A percentile compares a stretch with the other conserved stretches of the same genome.
These are phyloP conservation scores for Chloropsis cyanopogon DNA, from an alignment of 2,113 vertebrate genomes.

Conservation along the genomic window DNA sequence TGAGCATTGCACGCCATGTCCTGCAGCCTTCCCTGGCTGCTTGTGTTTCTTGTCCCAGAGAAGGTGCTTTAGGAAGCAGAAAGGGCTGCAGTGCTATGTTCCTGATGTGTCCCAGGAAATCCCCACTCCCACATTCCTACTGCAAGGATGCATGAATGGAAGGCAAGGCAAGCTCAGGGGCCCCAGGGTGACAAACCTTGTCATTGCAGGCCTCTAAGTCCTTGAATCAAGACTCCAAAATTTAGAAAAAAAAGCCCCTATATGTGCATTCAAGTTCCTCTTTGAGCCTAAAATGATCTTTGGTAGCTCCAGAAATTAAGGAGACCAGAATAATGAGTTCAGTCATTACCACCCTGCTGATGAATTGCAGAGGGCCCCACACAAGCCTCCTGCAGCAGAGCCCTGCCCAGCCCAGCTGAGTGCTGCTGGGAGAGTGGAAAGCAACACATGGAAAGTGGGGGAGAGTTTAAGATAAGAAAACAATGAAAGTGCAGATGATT, in stretches of 20 bases:
- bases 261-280: not conserved
- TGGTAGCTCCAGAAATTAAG: not conserved
- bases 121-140: not conserved
- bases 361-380: not conserved
- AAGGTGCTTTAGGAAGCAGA: not conserved
- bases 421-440: not conserved
- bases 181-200: not conserved
- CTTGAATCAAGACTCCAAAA: not conserved
- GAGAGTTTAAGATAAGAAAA: conserved; percentile 50
- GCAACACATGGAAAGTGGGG: not conserved
- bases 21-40: not conserved
- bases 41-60: not conserved
- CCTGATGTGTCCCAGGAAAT: not conserved
- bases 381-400: not conserved
- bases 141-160: not conserved
- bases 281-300: not conserved
- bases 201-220: not conserved
- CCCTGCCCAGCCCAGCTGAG: not conserved
- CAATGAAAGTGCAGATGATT: conserved; percentile 23
- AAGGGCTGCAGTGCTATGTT: not conserved
- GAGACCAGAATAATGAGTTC: not conserved
- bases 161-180: not conserved
- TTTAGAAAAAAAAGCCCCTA: not conserved
- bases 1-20: not conserved
- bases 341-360: not conserved